Base-by-base conservation (phyloP, 2,888 invertebrate genomes). In the Spodoptera exigua region DNA sequence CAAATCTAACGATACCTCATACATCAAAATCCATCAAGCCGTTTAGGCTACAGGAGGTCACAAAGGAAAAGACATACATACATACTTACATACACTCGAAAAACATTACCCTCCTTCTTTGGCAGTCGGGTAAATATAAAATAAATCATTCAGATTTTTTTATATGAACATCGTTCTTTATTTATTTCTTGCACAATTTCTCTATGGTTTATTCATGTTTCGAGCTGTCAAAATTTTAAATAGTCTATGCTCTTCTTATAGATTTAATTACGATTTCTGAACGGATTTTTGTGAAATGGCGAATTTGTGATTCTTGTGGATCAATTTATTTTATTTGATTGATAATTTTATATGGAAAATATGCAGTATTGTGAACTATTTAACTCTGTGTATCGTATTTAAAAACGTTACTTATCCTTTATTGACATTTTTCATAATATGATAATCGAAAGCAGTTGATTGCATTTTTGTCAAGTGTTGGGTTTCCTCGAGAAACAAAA, bases 251-350 rank as follows among this genome's bases (percentile, higher is more conserved):
- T 27, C 27, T 27, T 27, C 27, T 17, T 17, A 40, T 17, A 40
- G 40, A 9, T 13, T 39, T 5, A 14, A 14, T 7, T 39, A 4
- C 7, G 48, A 52, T 61, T 77, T 54, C 70, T 41, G 62, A 69
- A 77, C 62, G 70, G 56, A 79, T 78, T 87, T 85, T 87, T 88
- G 86, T 88, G 91, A 89, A 92, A 93, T 93, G 93, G 93, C 93
- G 92, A 92, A 89, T 89, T 89, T 88, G 89, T 89, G 87, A 84
- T 80, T 88, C 84, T 85, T 86, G 81, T 79, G 80, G 84, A 86
- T 87, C 83, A 87, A 84, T 87, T 80, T 87, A 86, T 84, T 88
- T 84, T 82, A 84, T 70, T 76, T 82, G 81, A 70, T 68, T 81
- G 76, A 74, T 73, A 77, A 74, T 83, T 86, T 84, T 84, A 54